Conservation (phyloP, 2,888 invertebrate species). For the Augochlorella aurata region DNA sequence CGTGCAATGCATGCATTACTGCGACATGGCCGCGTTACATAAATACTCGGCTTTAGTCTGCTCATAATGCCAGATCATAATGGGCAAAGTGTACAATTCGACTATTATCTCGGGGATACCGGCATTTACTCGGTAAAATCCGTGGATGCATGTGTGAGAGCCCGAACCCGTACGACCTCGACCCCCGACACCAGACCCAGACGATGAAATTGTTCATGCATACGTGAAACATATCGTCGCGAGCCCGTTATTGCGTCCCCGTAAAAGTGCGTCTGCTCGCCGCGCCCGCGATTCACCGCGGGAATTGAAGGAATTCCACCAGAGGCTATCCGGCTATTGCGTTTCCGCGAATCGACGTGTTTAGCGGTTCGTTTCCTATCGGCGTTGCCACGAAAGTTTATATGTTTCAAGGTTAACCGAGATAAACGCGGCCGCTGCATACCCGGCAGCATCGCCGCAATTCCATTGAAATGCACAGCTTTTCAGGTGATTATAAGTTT, state of each 20-base stretch:
- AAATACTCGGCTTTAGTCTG: conserved; percentile 76
- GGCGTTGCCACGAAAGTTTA: background rate
- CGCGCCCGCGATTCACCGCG: background rate
- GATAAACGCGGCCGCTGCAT: background rate
- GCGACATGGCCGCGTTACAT: conserved; percentile 74
- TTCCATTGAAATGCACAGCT: background rate
- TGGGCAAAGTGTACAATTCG: conserved; percentile 74
- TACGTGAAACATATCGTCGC: conserved; percentile 37
- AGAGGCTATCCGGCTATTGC: background rate
- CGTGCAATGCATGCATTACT: conserved; percentile 77
- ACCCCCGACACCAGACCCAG: background rate
- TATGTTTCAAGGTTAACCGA: background rate
- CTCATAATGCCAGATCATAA: conserved; percentile 72
- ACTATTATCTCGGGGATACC: conserved; percentile 71
- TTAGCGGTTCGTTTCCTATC: background rate
- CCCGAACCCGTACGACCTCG: background rate
- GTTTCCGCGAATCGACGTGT: background rate
- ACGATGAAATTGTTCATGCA: conserved; percentile 40
- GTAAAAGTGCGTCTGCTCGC: conserved; percentile 23
- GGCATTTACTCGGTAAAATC: conserved; percentile 68
- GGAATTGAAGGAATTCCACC: conserved; percentile 5
- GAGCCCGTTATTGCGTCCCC: background rate
- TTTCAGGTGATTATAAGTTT: background rate
- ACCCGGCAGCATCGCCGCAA: background rate
- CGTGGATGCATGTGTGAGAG: conserved; percentile 46